Conservation (phyloP, 2,888 invertebrate species). For the Hipparchia sbordonii region DNA sequence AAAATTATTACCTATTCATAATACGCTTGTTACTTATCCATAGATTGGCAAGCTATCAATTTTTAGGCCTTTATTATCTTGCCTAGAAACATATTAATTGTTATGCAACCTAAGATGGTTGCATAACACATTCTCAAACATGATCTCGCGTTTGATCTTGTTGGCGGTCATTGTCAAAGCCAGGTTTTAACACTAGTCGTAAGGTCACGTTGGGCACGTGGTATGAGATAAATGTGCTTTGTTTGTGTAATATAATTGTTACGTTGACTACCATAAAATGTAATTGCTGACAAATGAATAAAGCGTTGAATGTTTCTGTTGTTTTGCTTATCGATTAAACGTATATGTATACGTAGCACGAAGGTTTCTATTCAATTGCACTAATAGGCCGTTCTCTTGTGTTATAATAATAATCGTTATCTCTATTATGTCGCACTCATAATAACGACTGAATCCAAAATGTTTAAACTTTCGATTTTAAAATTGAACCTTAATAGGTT, state of each 20-base stretch:
- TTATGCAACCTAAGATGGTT: neutral
- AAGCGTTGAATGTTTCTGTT: neutral
- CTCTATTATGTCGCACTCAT: neutral
- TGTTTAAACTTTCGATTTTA: no score
- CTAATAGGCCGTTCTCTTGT: neutral
- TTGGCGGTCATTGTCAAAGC: conserved; percentile 42
- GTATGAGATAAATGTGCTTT: conserved; percentile 32
- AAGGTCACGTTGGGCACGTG: conserved; percentile 40
- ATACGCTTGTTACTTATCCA: neutral
- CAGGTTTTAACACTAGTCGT: conserved; percentile 29
- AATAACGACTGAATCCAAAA: no score
- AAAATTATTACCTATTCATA: neutral
- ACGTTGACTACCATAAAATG: conserved; percentile 17
- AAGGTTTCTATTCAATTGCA: neutral
- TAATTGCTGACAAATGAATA: conserved; percentile 3
- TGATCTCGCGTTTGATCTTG: conserved; percentile 26
- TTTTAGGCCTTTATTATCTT: neutral
- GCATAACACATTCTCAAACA: neutral
- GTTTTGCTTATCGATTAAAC: conserved; percentile 6
- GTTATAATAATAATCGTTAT: neutral
- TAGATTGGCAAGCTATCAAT: neutral
- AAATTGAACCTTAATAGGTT: no score
- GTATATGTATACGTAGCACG: neutral
- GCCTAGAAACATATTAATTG: neutral
- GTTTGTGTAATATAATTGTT: conserved; percentile 28